Conservation (phyloP, 1,140 invertebrate species). For the Sminthurides bifidus region DNA sequence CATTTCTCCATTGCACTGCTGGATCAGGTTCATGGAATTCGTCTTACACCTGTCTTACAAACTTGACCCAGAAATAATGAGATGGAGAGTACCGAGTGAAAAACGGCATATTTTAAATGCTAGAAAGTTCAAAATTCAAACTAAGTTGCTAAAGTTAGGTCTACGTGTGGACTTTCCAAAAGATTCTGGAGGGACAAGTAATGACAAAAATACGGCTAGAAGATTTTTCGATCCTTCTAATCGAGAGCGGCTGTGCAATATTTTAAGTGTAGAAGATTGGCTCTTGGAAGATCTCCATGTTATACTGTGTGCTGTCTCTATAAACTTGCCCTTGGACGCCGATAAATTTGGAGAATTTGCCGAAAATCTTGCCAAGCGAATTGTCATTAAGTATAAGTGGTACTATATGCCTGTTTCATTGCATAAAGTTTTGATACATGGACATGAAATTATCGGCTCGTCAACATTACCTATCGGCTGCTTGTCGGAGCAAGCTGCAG, state of each 20-base stretch:
- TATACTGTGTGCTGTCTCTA: conserved; percentile 11
- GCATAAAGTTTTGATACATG: conserved; percentile 18
- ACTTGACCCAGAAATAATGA: too few species aligned
- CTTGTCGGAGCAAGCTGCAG: conserved; percentile 4
- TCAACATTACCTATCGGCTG: conserved; percentile 8
- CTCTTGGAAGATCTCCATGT: conserved; percentile 8
- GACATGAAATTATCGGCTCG: not conserved
- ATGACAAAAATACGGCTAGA: conserved; percentile 23
- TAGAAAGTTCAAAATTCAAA: conserved; percentile 8
- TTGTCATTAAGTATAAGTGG: conserved; percentile 11
- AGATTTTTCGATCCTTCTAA: conserved; percentile 15
- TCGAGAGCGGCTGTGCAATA: conserved; percentile 1
- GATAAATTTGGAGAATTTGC: conserved; percentile 8
- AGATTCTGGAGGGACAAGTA: conserved; percentile 11
- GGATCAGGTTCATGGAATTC: too few species aligned
- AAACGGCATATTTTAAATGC: not conserved
- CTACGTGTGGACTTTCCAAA: conserved; percentile 16
- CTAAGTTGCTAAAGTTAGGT: conserved; percentile 6
- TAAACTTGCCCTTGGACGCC: conserved; percentile 2
- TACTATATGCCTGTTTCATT: conserved; percentile 16
- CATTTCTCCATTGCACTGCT: conserved; percentile 8
- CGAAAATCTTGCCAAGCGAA: not conserved
- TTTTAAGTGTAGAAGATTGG: conserved; percentile 10
- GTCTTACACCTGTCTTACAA: too few species aligned
- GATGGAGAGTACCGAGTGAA: too few species aligned